These are phyloP conservation scores for Elanoides forficatus DNA, from an alignment of 2,113 vertebrate genomes.

Conservation along the genomic window DNA sequence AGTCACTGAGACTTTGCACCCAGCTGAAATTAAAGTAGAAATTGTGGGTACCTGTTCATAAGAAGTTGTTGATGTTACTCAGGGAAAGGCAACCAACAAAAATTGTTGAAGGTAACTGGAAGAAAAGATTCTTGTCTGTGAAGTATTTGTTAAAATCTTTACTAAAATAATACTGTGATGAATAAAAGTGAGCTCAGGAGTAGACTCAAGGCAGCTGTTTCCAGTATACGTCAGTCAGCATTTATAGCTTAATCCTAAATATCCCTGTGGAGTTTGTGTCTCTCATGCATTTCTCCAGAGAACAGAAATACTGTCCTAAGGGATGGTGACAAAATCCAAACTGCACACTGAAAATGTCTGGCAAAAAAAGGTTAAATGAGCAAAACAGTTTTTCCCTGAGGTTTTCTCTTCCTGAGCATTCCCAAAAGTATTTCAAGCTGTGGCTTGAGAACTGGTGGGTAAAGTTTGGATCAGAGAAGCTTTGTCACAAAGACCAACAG, in stretches of 20 bases:
- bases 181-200: neutral
- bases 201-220: neutral
- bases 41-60: neutral
- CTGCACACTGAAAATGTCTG: neutral
- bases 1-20: neutral
- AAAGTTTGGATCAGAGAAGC: neutral
- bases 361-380: neutral
- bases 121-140: neutral
- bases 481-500: neutral
- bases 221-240: neutral
- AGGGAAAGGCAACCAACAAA: neutral
- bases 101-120: neutral
- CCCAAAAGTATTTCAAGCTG: neutral
- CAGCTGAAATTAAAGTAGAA: neutral
- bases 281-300: neutral
- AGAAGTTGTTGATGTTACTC: neutral
- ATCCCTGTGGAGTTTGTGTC: neutral
- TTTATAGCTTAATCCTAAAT: neutral
- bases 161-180: neutral
- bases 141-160: neutral
- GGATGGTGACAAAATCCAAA: neutral
- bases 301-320: neutral
- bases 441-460: neutral
- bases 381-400: neutral
- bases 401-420: neutral